A percentile compares a stretch with the other conserved stretches of the same genome.
phyloP scores from a whole-genome alignment of 2,797 vertebrate genomes.

The Percopsis omiscomaycus region DNA sequence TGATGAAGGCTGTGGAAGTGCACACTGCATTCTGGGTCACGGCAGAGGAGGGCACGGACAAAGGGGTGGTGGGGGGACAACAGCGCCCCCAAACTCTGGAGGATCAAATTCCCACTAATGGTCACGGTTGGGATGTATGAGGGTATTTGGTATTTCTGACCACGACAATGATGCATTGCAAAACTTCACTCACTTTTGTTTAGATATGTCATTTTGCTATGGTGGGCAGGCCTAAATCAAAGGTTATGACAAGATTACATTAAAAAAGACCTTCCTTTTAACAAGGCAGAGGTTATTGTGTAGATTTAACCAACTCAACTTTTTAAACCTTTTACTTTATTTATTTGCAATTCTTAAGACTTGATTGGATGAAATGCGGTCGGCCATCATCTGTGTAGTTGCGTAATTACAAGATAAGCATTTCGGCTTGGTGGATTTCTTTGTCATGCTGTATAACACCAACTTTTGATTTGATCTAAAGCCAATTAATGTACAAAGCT shows the following conservation, averaged over 20 bases:
- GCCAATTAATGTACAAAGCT: background rate
- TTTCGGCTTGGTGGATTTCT: background rate
- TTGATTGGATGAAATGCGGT: conserved; percentile 25
- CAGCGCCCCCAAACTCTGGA: conserved; percentile 72
- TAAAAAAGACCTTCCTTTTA: conserved; percentile 6
- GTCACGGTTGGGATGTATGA: conserved; percentile 12
- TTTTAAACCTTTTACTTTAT: conserved; percentile 44
- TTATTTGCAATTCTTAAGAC: conserved; percentile 55
- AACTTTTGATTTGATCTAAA: conserved; percentile 1
- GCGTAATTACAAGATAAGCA: conserved; percentile 6
- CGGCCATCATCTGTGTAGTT: conserved; percentile 8
- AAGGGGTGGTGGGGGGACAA: conserved; percentile 57
- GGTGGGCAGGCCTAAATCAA: conserved; percentile 24
- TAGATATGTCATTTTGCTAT: conserved; percentile 54
- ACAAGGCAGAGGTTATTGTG: conserved; percentile 47
- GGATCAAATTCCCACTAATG: conserved; percentile 74
- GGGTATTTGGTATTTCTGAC: conserved; percentile 35
- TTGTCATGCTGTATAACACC: background rate
- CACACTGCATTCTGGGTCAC: conserved; percentile 89
- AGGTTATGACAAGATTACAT: conserved; percentile 1
- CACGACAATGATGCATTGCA: conserved; percentile 45
- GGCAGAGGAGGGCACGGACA: conserved; percentile 75
- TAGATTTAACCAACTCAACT: conserved; percentile 44
- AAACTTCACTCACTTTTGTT: conserved; percentile 58
- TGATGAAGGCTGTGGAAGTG: conserved; percentile 88